Evolutionary conservation across 2,797 vertebrate genomes (phyloP), one percentile per base, ranked within the genome.

Genomic region (Octomys mimax): DNA sequence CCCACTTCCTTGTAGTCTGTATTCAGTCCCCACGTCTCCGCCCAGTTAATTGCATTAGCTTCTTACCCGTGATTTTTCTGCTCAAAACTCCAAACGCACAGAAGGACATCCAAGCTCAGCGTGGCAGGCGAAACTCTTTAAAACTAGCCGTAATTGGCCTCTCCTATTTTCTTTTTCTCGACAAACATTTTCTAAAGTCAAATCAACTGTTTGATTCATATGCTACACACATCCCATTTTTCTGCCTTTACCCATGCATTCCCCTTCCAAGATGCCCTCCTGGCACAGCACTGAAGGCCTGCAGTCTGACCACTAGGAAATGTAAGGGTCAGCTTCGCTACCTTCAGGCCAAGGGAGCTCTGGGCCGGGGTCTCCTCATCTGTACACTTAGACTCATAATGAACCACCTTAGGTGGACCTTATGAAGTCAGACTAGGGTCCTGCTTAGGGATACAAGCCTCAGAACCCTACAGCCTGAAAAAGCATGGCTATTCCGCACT

Each of bases 171-270:
- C 28, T 83, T 75, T 46, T 59, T 52, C 77, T 64, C 71, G 91
- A 66, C 10, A 78, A 83, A 68, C 19, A 89, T 77, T 66, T 49
- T 75, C 62, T 86, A 83, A 95, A 94, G 87, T 31, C 33, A 91
- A 71, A 59, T 57, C 1, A 26, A 83, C 9, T 59, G 73, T 62
- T 90, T 66, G 77, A 70, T 21, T 33, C 59, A 49, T 2, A 39
- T 42, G 49, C n/a, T 4, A n/a, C 1, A 62, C 28, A 33, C 14
- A 73, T 64, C 26, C n/a, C 26, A 83, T 26, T 4, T 68, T 62
- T 66, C 57, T 89, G 62, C 39, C 42, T 89, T 87, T 91, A 24
- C 12, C 31, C 6, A 12, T 31, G 9, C 33, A 18, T 22, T 16
- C 24, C 22, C 36, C 31, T 46, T 66, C 79, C 64, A 12, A 61